Evolutionary conservation across 2,113 vertebrate species (phyloP).

Genomic region (Neogobius melanostomus): DNA sequence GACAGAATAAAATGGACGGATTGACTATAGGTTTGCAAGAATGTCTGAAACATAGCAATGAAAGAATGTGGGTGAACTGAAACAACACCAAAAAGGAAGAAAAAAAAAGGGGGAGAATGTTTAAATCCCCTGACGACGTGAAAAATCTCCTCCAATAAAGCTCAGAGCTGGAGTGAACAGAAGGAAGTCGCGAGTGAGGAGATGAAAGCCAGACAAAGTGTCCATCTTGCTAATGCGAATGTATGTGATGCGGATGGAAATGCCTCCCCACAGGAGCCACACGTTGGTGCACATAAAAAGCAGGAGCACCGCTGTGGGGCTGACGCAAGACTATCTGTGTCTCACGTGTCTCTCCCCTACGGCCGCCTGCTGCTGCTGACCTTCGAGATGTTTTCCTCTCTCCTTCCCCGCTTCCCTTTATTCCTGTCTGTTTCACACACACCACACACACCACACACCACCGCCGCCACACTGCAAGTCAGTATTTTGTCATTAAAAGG

Average conservation of each 20-base stretch:
- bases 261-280: slow-evolving; percentile 69
- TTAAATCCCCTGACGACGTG: slow-evolving; percentile 2
- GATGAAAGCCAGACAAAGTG: slow-evolving; percentile 7
- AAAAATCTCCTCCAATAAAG: neutral
- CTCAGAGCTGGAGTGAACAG: neutral
- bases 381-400: slow-evolving; percentile 79
- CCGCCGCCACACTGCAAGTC: slow-evolving; percentile 32
- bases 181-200: neutral
- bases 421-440: slow-evolving; percentile 67
- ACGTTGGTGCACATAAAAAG: slow-evolving; percentile 53
- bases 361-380: slow-evolving; percentile 81
- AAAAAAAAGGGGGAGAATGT: neutral
- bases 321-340: slow-evolving; percentile 79
- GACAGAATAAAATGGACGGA: too few relatives aligned
- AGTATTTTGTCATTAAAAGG: slow-evolving; percentile 76
- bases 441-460: slow-evolving; percentile 13
- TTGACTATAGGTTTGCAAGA: too few relatives aligned
- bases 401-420: slow-evolving; percentile 67
- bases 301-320: slow-evolving; percentile 69
- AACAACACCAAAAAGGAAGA: neutral
- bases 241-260: slow-evolving; percentile 68
- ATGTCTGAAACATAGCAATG: too few relatives aligned
- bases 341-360: slow-evolving; percentile 77
- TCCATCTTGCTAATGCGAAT: slow-evolving; percentile 39
- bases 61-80: neutral